A percentile compares a stretch with the other conserved stretches of the same genome.
These are phyloP conservation scores for Eutolmus rufibarbis DNA, from an alignment of 2,888 invertebrate genomes.

Conservation along the genomic window DNA sequence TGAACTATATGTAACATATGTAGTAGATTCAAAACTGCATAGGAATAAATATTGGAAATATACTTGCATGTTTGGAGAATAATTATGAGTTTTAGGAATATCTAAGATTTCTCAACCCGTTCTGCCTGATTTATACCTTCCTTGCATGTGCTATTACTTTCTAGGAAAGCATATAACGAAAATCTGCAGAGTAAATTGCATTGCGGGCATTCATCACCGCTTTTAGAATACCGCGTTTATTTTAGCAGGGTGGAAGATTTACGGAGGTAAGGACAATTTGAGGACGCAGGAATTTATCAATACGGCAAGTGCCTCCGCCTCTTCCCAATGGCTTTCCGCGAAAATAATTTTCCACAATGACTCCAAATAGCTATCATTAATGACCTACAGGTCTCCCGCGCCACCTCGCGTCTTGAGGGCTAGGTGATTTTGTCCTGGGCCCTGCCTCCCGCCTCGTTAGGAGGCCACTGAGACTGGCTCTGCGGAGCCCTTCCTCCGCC, in stretches of 20 bases:
- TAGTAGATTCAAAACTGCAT: not conserved
- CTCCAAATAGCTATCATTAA: constrained; percentile 19
- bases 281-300: not conserved
- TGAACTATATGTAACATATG: too few species aligned
- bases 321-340: not conserved
- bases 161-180: not conserved
- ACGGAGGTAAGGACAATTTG: not conserved
- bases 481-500: not conserved
- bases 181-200: not conserved
- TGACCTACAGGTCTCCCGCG: not conserved
- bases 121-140: not conserved
- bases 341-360: constrained; percentile 20
- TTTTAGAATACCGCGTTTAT: not conserved
- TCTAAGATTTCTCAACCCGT: not conserved
- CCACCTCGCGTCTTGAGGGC: not conserved
- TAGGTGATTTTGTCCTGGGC: not conserved
- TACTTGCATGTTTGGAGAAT: not conserved
- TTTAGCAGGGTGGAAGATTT: not conserved
- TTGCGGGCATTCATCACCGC: not conserved
- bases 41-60: not conserved
- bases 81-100: not conserved
- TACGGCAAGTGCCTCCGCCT: not conserved
- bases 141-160: not conserved
- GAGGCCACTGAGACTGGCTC: not conserved
- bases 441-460: constrained; percentile 12